These are phyloP conservation scores for Diacarnus erythraeanus DNA, from an alignment of 37 sponge, comb jelly and placozoan genomes.

Conservation along the genomic window DNA sequence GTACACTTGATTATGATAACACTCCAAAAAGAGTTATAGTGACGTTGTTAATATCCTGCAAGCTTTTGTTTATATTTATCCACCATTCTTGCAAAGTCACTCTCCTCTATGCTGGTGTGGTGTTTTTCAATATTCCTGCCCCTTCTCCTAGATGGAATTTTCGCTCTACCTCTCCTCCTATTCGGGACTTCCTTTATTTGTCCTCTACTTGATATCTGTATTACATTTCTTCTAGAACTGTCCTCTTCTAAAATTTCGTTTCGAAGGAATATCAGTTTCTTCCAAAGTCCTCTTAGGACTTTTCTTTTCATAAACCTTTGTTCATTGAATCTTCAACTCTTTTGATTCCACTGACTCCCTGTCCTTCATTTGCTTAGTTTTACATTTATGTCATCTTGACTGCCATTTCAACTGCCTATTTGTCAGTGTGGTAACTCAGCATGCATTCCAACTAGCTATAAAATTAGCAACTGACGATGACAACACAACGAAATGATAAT, in stretches of 20 bases:
- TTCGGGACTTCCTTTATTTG: too few relatives aligned
- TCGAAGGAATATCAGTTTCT: neutral
- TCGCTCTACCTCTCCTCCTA: neutral
- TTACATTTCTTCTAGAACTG: neutral
- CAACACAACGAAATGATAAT: too few relatives aligned
- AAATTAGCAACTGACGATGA: too few relatives aligned
- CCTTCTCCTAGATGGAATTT: neutral
- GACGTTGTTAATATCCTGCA: neutral
- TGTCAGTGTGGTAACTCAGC: neutral
- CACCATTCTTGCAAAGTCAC: slow-evolving; percentile 9
- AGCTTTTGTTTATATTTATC: slow-evolving; percentile 9
- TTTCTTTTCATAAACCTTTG: too few relatives aligned
- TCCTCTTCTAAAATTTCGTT: neutral
- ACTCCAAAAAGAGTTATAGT: neutral
- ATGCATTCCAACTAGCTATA: too few relatives aligned
- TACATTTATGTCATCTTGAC: slow-evolving; percentile 8
- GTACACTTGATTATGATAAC: too few relatives aligned
- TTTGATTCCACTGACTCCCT: neutral
- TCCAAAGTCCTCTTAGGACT: neutral
- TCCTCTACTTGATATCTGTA: neutral
- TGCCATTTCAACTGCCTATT: slow-evolving; percentile 49
- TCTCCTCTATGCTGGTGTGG: neutral
- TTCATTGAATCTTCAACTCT: neutral
- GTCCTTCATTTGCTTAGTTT: neutral
- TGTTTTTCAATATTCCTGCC: neutral